Conservation (phyloP, 2,888 invertebrate species). For the Pyrrhia umbra region DNA sequence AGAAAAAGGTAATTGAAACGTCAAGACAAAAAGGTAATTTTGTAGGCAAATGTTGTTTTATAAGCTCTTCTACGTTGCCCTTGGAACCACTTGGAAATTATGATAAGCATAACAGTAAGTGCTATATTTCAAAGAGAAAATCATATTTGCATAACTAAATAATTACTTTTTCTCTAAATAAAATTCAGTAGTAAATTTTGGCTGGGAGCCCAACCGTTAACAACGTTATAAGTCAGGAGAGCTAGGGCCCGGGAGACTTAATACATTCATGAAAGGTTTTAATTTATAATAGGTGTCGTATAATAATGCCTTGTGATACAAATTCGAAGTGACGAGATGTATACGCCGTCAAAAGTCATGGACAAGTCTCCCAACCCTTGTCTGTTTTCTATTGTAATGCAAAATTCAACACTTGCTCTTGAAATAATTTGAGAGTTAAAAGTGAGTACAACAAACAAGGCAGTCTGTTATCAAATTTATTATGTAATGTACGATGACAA, state of each 20-base stretch:
- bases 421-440: conserved; percentile 11
- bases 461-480: conserved; percentile 18
- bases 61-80: neutral
- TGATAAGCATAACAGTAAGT: conserved; percentile 18
- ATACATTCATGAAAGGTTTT: conserved; percentile 30
- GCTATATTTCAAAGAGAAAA: conserved; percentile 28
- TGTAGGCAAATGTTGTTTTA: neutral
- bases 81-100: neutral
- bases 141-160: conserved; percentile 36
- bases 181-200: conserved; percentile 30
- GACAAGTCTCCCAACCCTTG: conserved; percentile 28
- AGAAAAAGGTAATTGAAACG: neutral
- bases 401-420: conserved; percentile 33
- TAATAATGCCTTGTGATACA: conserved; percentile 26
- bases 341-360: conserved; percentile 43
- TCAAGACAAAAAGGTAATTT: neutral
- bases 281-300: conserved; percentile 27
- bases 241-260: conserved; percentile 8
- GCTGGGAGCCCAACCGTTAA: conserved; percentile 38
- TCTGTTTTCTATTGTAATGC: conserved; percentile 33
- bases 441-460: conserved; percentile 11
- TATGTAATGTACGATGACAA: no score
- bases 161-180: conserved; percentile 38
- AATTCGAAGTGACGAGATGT: conserved; percentile 31
- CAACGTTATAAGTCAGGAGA: conserved; percentile 34